Percentiles rank a stretch among this genome's conserved stretches.
Conservation (phyloP, 1,140 invertebrate species). For the Drosophila saltans region DNA sequence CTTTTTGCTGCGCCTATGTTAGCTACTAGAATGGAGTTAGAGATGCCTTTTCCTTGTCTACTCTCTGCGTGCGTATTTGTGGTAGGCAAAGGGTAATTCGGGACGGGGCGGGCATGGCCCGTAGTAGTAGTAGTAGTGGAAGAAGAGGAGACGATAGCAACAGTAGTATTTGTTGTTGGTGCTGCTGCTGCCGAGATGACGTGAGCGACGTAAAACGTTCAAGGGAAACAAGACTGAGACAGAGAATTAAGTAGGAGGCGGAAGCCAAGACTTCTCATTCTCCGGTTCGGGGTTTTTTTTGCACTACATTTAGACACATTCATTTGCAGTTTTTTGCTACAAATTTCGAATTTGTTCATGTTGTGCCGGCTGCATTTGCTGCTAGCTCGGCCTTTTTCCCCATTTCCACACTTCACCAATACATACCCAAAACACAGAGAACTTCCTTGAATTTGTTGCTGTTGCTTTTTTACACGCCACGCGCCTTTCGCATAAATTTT, state of each 20-base stretch:
- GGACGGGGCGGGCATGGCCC: conserved; percentile 36
- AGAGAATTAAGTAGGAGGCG: conserved; percentile 41
- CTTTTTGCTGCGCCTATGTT: conserved; percentile 16
- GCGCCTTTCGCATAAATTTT: conserved; percentile 63
- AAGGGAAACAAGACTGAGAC: conserved; percentile 49
- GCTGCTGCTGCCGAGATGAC: conserved; percentile 59
- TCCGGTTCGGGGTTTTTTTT: conserved; percentile 22
- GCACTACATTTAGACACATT: conserved; percentile 24
- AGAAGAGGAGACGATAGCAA: conserved; percentile 39
- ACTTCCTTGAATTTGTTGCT: conserved; percentile 30
- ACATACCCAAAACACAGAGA: conserved; percentile 43
- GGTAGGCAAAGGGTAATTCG: conserved; percentile 21
- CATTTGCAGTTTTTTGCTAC: conserved; percentile 28
- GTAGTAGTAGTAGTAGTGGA: conserved; percentile 37
- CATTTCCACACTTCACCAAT: conserved; percentile 3
- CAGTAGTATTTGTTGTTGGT: conserved; percentile 51
- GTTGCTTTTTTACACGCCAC: conserved; percentile 47
- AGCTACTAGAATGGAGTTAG: conserved; percentile 7
- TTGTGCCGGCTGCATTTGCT: conserved; percentile 54
- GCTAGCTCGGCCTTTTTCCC: conserved; percentile 30
- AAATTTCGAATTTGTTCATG: conserved; percentile 41
- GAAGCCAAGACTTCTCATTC: conserved; percentile 34
- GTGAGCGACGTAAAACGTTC: conserved; percentile 59
- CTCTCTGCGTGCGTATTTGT: conserved; percentile 56
- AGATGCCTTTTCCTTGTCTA: conserved; percentile 35